These are phyloP conservation scores for Strigops habroptila DNA, from an alignment of 2,113 vertebrate genomes.

Conservation along the genomic window DNA sequence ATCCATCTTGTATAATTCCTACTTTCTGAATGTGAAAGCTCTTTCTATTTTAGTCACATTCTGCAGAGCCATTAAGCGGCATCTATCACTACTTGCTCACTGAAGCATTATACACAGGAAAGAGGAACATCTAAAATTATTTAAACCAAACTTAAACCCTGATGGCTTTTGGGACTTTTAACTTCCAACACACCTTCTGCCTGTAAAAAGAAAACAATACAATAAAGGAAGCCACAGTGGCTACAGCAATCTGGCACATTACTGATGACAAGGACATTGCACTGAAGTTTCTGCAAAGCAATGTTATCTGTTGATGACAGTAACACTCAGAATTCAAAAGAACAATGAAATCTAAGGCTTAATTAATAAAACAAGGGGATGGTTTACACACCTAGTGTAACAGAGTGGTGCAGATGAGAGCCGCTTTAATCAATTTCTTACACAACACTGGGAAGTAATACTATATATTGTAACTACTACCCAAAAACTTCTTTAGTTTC, in stretches of 20 bases:
- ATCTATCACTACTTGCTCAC: slow-evolving; percentile 17
- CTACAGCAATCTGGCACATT: not conserved
- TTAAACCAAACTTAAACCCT: not conserved
- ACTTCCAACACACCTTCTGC: not conserved
- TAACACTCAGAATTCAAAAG: not conserved
- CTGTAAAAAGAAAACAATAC: not conserved
- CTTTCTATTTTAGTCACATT: not conserved
- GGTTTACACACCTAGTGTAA: not conserved
- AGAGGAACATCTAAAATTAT: not conserved
- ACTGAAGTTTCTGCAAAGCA: not conserved
- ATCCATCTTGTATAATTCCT: not conserved
- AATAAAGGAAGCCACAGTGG: not conserved
- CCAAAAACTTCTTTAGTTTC: not conserved
- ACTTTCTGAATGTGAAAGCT: not conserved
- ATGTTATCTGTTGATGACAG: not conserved
- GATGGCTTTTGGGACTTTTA: not conserved
- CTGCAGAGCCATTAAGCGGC: not conserved
- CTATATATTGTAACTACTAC: not conserved
- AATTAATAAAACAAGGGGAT: not conserved
- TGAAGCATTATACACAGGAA: not conserved
- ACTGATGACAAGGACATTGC: not conserved
- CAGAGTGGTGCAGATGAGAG: not conserved
- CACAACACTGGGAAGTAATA: not conserved
- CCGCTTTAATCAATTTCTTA: not conserved
- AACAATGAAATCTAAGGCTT: not conserved